phyloP scores from a whole-genome alignment of 1,140 invertebrate species.

The Drosophila guanche region DNA sequence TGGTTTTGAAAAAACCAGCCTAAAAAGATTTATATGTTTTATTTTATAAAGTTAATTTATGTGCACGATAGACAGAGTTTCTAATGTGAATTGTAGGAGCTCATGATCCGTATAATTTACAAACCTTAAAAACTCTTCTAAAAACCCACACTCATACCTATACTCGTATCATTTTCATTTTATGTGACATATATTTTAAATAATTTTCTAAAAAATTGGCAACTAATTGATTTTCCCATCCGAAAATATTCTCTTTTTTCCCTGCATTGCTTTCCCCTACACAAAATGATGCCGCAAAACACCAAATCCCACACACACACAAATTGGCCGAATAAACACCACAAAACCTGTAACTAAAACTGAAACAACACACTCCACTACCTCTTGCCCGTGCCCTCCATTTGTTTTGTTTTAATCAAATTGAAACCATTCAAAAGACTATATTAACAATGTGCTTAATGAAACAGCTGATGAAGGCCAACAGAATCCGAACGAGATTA shows the following conservation, averaged over 20 bases:
- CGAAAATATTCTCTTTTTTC: constrained; percentile 54
- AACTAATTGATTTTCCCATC: constrained; percentile 56
- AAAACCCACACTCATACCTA: not conserved
- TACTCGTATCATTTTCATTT: not conserved
- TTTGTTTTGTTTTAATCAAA: constrained; percentile 17
- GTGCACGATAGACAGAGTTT: not conserved
- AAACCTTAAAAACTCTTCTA: not conserved
- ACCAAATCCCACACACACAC: constrained; percentile 11
- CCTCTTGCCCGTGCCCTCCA: constrained; percentile 19
- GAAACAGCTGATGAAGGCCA: constrained; percentile 87
- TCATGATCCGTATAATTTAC: no score
- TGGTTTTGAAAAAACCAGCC: constrained; percentile 19
- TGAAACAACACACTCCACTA: constrained; percentile 10
- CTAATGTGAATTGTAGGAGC: not conserved
- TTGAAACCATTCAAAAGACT: constrained; percentile 85
- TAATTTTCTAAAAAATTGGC: constrained; percentile 39
- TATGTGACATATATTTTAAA: constrained; percentile 1
- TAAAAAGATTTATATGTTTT: not conserved
- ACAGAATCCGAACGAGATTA: constrained; percentile 79
- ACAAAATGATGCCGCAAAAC: constrained; percentile 30
- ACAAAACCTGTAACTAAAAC: constrained; percentile 28
- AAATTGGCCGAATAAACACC: constrained; percentile 27
- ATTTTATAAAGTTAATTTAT: constrained; percentile 11
- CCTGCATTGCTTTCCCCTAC: constrained; percentile 35
- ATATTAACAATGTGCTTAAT: constrained; percentile 91